Evolutionary conservation across 2,888 invertebrate genomes (phyloP), one percentile per base, ranked within the genome.

Genomic region (Sesia bembeciformis): DNA sequence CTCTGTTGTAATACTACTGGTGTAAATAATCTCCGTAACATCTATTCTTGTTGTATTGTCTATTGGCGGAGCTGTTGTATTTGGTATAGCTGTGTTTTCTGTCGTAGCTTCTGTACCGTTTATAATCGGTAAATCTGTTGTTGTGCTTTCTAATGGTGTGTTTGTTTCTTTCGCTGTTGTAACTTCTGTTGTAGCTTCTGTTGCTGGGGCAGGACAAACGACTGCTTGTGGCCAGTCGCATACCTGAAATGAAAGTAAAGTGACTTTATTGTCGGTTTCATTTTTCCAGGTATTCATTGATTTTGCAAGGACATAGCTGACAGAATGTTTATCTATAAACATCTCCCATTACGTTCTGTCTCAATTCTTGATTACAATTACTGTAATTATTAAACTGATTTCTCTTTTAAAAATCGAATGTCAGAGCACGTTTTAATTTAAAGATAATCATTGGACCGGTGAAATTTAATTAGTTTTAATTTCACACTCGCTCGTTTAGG

Each of bases 161-260:
- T 52, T 49, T n/a, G 41, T 42, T 53, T 40, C 5, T 49, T 52
- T 52, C 8, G 46, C 53, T 6, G 49, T 50, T 41, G 52, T 55
- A 8, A 46, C 23, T 46, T 46, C 8, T 46, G 38, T 46, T 52
- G 53, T 38, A 5, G 39, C 40, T 40, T 39, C 39, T 41, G 51
- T 6, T n/a, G 41, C n/a, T 41, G 42, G 23, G 39, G 46, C 8
- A 8, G 46, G 50, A 46, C 72, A 72, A 6, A 63, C 54, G 2
- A 66, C 68, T 6, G 54, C 50, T 43, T 57, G 46, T 1, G 66
- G 58, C 62, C 65, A 66, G 54, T 72, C 61, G 53, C 71, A 71
- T 4, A 62, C 60, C 71, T 71, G 55, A 6, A 60, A 52, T 40
- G 4, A 46, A 46, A 23, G 23, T 23, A 23, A 23, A 23, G 23